A percentile compares a stretch with the other conserved stretches of the same genome.
phyloP scores from a whole-genome alignment of 2,888 invertebrate genomes.

The Pristionchus japonicus region DNA sequence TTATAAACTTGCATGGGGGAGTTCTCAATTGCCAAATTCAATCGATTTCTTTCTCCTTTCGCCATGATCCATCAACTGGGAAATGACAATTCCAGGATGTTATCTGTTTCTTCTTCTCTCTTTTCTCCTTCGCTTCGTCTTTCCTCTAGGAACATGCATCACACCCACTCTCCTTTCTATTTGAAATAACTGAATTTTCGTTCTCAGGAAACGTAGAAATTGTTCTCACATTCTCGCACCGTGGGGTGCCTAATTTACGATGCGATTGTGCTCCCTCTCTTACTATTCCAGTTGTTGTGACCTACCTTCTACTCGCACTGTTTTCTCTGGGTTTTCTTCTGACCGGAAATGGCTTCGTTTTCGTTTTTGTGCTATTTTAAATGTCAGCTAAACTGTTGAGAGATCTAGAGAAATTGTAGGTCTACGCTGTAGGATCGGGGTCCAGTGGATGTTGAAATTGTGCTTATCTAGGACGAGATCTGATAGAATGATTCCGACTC shows the following conservation, averaged over 20 bases:
- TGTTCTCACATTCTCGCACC: neutral
- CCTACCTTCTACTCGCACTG: neutral
- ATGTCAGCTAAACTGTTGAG: too few species aligned
- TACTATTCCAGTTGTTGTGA: neutral
- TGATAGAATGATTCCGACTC: too few species aligned
- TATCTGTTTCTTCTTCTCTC: conserved; percentile 5
- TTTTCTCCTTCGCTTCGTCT: neutral
- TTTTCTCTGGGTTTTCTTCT: neutral
- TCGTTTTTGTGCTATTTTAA: too few species aligned
- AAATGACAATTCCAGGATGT: conserved; percentile 30
- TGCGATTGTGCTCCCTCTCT: neutral
- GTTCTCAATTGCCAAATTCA: neutral
- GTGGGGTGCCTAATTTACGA: neutral
- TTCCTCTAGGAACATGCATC: neutral
- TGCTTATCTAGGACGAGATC: too few species aligned
- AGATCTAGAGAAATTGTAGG: too few species aligned
- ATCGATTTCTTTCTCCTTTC: neutral
- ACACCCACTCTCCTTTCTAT: neutral
- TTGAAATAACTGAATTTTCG: neutral
- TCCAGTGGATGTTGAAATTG: too few species aligned
- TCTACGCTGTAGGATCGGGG: too few species aligned
- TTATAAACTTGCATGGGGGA: neutral
- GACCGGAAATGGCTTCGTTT: neutral
- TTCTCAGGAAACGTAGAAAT: neutral
- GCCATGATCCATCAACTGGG: conserved; percentile 3